Evolutionary conservation across 1,140 invertebrate genomes (phyloP).

Genomic region (Cataglyphis hispanica): DNA sequence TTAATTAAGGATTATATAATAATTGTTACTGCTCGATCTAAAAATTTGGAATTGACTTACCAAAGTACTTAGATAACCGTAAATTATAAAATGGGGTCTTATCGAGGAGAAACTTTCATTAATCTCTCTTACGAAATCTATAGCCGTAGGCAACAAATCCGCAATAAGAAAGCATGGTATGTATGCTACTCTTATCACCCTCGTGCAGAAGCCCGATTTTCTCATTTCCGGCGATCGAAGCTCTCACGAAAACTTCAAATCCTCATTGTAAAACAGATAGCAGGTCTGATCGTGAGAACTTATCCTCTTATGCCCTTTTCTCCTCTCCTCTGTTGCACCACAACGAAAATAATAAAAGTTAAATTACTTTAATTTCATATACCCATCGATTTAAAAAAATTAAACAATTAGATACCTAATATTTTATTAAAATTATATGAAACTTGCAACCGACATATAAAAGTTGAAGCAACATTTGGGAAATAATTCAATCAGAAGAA

Average conservation of each 20-base stretch:
- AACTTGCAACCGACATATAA: not conserved
- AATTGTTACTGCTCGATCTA: not conserved
- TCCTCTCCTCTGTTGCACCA: too few relatives aligned
- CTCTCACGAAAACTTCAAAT: slow-evolving; percentile 38
- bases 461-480: not conserved
- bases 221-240: slow-evolving; percentile 62
- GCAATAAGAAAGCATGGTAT: slow-evolving; percentile 56
- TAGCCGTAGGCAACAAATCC: slow-evolving; percentile 15
- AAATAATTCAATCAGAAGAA: not conserved
- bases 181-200: slow-evolving; percentile 58
- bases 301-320: not conserved
- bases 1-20: not conserved
- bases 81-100: not conserved
- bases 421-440: slow-evolving; percentile 21
- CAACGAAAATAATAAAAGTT: slow-evolving; percentile 1
- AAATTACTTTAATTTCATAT: not conserved
- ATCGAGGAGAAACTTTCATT: slow-evolving; percentile 20
- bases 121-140: slow-evolving; percentile 47
- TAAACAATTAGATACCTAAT: slow-evolving; percentile 15
- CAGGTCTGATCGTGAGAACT: slow-evolving; percentile 3
- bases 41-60: not conserved
- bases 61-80: not conserved
- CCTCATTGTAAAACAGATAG: slow-evolving; percentile 44
- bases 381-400: not conserved
- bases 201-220: slow-evolving; percentile 53